phyloP scores from a whole-genome alignment of 2,888 invertebrate genomes.

The Coecobrya sp. region DNA sequence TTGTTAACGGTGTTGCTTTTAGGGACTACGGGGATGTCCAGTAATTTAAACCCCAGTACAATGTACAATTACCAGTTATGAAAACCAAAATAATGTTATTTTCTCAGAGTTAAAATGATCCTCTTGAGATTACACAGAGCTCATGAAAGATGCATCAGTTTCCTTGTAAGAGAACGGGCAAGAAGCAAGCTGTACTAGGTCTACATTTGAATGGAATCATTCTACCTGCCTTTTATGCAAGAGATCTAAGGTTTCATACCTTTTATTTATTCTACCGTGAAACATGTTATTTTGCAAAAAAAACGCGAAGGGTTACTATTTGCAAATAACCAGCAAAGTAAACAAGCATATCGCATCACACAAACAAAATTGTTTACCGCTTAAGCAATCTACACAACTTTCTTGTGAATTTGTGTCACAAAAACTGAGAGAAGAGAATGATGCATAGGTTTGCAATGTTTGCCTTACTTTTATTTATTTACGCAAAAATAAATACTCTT shows the following conservation, averaged over 20 bases:
- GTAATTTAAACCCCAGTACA: slow-evolving; percentile 73
- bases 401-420: not conserved
- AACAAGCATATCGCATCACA: not conserved
- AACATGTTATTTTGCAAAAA: not conserved
- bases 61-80: slow-evolving; percentile 42
- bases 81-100: slow-evolving; percentile 39
- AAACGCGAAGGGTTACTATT: not conserved
- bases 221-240: not conserved
- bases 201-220: not conserved
- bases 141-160: slow-evolving; percentile 21
- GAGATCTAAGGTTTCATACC: not conserved
- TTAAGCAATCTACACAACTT: not conserved
- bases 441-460: slow-evolving; percentile 6
- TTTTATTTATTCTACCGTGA: not conserved
- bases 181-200: not conserved
- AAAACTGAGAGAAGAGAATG: not conserved
- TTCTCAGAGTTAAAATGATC: slow-evolving; percentile 13
- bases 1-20: not conserved
- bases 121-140: slow-evolving; percentile 30
- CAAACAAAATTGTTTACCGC: not conserved
- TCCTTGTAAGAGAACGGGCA: not conserved
- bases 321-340: slow-evolving; percentile 7
- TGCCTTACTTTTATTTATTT: not conserved
- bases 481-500: not conserved
- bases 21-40: slow-evolving; percentile 51